phyloP scores from a whole-genome alignment of 2,888 invertebrate genomes.

The Empis stercorea region DNA sequence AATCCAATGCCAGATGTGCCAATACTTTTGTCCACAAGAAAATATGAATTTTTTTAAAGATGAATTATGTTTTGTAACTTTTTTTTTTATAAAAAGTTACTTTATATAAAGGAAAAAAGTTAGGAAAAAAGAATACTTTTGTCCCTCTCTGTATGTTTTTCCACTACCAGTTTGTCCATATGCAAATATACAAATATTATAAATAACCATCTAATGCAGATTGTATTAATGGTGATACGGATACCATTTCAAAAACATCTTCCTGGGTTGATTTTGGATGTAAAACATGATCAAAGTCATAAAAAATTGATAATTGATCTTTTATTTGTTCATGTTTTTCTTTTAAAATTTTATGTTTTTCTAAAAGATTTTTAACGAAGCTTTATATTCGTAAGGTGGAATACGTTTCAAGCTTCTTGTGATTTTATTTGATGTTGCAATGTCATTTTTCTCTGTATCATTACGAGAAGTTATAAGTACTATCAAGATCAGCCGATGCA shows the following conservation, averaged over 20 bases:
- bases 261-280: slow-evolving; percentile 56
- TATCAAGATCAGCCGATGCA: too few species aligned
- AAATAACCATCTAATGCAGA: slow-evolving; percentile 79
- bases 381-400: slow-evolving; percentile 52
- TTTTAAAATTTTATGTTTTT: slow-evolving; percentile 45
- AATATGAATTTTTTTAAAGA: too few species aligned
- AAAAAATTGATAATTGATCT: slow-evolving; percentile 37
- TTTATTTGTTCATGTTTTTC: slow-evolving; percentile 40
- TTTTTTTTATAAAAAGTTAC: too few species aligned
- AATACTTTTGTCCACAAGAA: too few species aligned
- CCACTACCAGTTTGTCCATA: slow-evolving; percentile 88
- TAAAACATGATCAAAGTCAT: slow-evolving; percentile 68
- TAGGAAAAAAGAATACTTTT: too few species aligned
- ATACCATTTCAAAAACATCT: slow-evolving; percentile 72
- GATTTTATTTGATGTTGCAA: neutral
- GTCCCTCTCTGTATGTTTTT: too few species aligned
- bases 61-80: too few species aligned
- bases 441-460: neutral
- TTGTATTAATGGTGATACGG: slow-evolving; percentile 72
- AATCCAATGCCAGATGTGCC: too few species aligned
- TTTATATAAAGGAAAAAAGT: too few species aligned
- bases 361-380: slow-evolving; percentile 46
- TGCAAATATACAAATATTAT: slow-evolving; percentile 83
- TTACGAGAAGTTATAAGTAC: neutral
- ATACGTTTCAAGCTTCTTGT: slow-evolving; percentile 42